A percentile compares a stretch with the other conserved stretches of the same genome.
Evolutionary conservation across 2,888 invertebrate genomes (phyloP).

Genomic region (Caenorhabditis zanzibari): DNA sequence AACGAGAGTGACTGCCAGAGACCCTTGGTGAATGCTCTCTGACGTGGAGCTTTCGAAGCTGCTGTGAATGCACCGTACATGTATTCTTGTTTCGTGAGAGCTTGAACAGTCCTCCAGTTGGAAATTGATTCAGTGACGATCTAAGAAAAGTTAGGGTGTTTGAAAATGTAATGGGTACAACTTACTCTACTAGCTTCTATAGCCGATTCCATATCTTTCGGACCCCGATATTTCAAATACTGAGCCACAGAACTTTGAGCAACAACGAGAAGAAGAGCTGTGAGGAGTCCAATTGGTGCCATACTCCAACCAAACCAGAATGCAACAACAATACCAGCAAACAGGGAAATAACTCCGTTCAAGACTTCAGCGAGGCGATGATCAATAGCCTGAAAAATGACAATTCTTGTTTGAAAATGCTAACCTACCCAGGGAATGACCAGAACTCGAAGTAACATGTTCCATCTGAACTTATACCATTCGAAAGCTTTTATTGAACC

Average conservation of each 20-base stretch:
- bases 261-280: conserved; percentile 67
- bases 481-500: too few relatives aligned
- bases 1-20: conserved; percentile 74
- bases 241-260: conserved; percentile 71
- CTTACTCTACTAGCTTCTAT: conserved; percentile 75
- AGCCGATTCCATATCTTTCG: conserved; percentile 72
- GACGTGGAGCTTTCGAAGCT: conserved; percentile 68
- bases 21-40: conserved; percentile 71
- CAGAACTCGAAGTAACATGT: too few relatives aligned
- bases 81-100: conserved; percentile 83
- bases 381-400: conserved; percentile 72
- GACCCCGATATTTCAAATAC: conserved; percentile 75
- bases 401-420: too few relatives aligned
- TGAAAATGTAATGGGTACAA: neutral
- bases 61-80: conserved; percentile 78
- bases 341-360: conserved; percentile 71
- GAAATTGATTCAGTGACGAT: conserved; percentile 84
- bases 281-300: conserved; percentile 77
- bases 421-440: too few relatives aligned
- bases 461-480: too few relatives aligned
- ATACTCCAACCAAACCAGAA: conserved; percentile 80
- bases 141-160: conserved; percentile 50
- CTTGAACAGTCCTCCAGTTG: conserved; percentile 84
- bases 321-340: conserved; percentile 76
- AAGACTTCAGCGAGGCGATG: conserved; percentile 79